Evolutionary conservation across 2,113 vertebrate species (phyloP), one percentile per base, ranked within the genome.

Genomic region (Gambusia holbrooki): DNA sequence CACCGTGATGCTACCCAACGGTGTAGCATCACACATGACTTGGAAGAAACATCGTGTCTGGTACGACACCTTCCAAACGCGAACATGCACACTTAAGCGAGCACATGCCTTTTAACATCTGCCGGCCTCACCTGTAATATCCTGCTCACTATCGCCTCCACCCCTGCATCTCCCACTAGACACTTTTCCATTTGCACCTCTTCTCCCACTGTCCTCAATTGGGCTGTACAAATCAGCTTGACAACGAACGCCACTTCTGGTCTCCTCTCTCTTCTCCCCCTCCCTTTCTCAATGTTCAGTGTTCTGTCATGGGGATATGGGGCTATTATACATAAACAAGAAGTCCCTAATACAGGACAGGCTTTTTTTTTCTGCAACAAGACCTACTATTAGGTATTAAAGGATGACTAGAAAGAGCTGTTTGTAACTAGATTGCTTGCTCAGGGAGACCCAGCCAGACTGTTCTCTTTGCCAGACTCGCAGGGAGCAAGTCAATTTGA

Each of bases 131-230:
- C 76, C 87, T 74, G 68, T 51, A 62, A 89, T 77, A 82, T 83
- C 78, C 93, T 92, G 73, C 76, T 84, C 73, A 72, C 90, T 90
- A 86, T 85, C 93, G 77, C 25, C 15, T 80, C 89, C 71, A 84
- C 88, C 22, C 92, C 91, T 87, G 89, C 77, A 27, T 81, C 85
- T 93, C 85, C 13, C 5, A 51, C 73, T 80, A 84, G 92, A 89
- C 87, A 71, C 78, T 92, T 93, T 96, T 94, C 93, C 94, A 96
- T 95, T 95, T 94, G 93, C 93, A 94, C 95, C 93, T 96, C 88
- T 94, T 93, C 91, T 94, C 85, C 92, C 88, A 83, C 19, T 78
- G 88, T 14, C 80, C 82, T 87, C 88, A 68, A 69, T 66, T 73
- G 84, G 82, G 85, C 70, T 85, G 84, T 83, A 86, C 84, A 84